Evolutionary conservation across 2,888 invertebrate genomes (phyloP).

Genomic region (Macrosiphum euphorbiae): DNA sequence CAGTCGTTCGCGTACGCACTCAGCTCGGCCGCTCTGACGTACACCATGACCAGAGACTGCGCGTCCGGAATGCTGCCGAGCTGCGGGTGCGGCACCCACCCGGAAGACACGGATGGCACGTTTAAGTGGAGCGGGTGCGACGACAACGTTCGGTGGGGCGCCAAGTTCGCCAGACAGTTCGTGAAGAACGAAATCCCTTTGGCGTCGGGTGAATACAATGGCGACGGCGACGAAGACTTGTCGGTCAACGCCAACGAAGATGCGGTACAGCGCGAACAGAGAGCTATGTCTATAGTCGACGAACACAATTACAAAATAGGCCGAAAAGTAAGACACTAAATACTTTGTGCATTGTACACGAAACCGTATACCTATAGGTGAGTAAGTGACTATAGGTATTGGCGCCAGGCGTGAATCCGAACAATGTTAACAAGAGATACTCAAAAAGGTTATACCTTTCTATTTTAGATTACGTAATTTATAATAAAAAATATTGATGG

Average conservation of each 20-base stretch:
- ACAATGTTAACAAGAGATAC: too few relatives aligned
- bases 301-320: constrained; percentile 85
- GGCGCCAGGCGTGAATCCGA: background rate
- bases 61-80: constrained; percentile 81
- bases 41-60: constrained; percentile 84
- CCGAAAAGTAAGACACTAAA: constrained; percentile 75
- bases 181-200: constrained; percentile 72
- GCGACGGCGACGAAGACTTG: background rate
- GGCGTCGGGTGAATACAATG: constrained; percentile 53
- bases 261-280: constrained; percentile 66
- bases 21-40: constrained; percentile 83
- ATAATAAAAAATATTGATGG: too few relatives aligned
- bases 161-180: constrained; percentile 80
- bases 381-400: background rate
- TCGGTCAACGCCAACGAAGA: constrained; percentile 47
- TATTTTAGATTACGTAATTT: too few relatives aligned
- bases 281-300: constrained; percentile 78
- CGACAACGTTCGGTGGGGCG: constrained; percentile 83
- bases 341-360: background rate
- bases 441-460: too few relatives aligned
- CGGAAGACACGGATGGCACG: constrained; percentile 79
- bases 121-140: constrained; percentile 92
- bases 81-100: constrained; percentile 84
- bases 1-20: constrained; percentile 89
- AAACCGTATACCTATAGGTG: background rate